Percentiles rank a stretch among this genome's conserved stretches.
Evolutionary conservation across 2,888 invertebrate species (phyloP).

Genomic region (Cosmorhoe ocellata): DNA sequence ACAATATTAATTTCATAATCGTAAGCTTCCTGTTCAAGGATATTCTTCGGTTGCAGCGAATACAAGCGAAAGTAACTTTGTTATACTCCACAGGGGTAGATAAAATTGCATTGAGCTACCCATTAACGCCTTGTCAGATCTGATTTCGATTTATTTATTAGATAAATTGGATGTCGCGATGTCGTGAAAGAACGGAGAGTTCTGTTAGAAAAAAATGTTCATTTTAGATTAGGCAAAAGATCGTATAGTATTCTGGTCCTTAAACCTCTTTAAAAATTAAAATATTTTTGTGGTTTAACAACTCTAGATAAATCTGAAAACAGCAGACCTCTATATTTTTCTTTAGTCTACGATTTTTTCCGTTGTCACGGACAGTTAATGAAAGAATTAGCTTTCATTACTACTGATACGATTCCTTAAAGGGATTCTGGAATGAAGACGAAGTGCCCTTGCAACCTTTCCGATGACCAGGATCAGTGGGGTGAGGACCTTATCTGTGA

Average conservation of each 20-base stretch:
- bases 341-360: slow-evolving; percentile 71
- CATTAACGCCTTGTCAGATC: slow-evolving; percentile 83
- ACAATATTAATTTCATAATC: background rate
- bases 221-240: no score
- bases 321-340: slow-evolving; percentile 54
- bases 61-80: slow-evolving; percentile 57
- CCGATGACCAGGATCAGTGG: slow-evolving; percentile 66
- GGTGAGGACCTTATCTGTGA: slow-evolving; percentile 69
- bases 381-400: slow-evolving; percentile 83
- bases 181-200: slow-evolving; percentile 12
- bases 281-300: background rate
- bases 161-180: slow-evolving; percentile 64
- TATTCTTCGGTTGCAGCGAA: slow-evolving; percentile 15
- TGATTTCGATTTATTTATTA: slow-evolving; percentile 76
- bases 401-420: slow-evolving; percentile 80
- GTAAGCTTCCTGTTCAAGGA: background rate
- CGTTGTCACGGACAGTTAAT: slow-evolving; percentile 79
- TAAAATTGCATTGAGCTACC: slow-evolving; percentile 80
- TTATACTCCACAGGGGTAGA: slow-evolving; percentile 71
- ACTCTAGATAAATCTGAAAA: slow-evolving; percentile 28
- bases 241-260: no score
- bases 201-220: background rate
- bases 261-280: background rate
- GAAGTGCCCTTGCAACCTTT: slow-evolving; percentile 74
- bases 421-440: slow-evolving; percentile 79